Base-by-base conservation (phyloP, 2,113 vertebrate species). In the Oreochromis spilurus region DNA sequence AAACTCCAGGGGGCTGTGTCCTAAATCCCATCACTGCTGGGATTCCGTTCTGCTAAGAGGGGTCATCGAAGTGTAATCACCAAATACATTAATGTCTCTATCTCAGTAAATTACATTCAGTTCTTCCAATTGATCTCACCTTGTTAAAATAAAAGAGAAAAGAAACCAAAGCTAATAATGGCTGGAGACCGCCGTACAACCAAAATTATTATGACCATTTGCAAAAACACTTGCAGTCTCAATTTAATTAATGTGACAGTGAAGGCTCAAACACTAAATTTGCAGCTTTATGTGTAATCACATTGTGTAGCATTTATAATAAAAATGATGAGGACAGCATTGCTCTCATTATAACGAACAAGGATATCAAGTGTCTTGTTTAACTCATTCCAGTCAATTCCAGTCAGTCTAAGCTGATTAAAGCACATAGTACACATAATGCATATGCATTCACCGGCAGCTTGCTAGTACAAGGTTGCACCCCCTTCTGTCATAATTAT, bases 351-450 rank as follows among this genome's bases (percentile, higher is more conserved):
- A 45, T 72, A 45, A 43, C 7, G 0, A 40, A 70, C 65, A 72
- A 26, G 21, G 7, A 45, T 45, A 72, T 45, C 36, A 43, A 9
- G 5, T 43, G 21, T 43, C 38, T 72, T 45, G 65, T 26, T 2
- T 70, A 70, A 70, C 12, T 70, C n/a, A 70, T 70, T 43, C 36
- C 36, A 70, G 65, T 14, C 36, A 43, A 70, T 70, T 70, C 65
- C 65, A 70, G n/a, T 2, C 65, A 70, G 65, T 24, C n/a, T 12
- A 70, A 70, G n/a, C n/a, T 43, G 65, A 70, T 38, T 43, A 43
- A 70, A 70, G 65, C 36, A 70, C 36, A 70, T 24, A 70, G 36
- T 70, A 0, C n/a, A 40, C 36, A 70, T 70, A 43, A 24, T 16
- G n/a, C n/a, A 14, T 40, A 43, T 70, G 36, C 36, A 70, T 40